Base-by-base conservation (phyloP, 2,113 vertebrate species). In the Malurus melanocephalus region DNA sequence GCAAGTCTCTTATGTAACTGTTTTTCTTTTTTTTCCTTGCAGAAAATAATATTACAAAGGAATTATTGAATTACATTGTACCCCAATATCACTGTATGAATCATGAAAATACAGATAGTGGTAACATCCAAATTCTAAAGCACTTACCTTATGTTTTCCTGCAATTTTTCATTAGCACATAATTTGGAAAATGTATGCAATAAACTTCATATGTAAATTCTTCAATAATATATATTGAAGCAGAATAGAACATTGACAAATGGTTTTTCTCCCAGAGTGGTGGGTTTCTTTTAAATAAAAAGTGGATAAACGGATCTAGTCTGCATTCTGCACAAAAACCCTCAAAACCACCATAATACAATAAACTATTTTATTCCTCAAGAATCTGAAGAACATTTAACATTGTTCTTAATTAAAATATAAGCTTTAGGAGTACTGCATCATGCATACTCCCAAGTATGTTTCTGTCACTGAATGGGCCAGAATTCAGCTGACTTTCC, bases 261-360 rank as follows among this genome's bases (percentile, higher is more conserved):
- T 46, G 1, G 1, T 33, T 33, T 73, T 33, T 1, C 5, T 22
- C 23, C 7, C 2, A 7, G n/a, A 52, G 11, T 38, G 13, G 13
- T 71, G 21, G 13, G 2, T 2, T 12, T 27, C 35, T 72, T 59
- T 66, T 1, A 23, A 43, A 49, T n/a, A 45, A 59, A 69, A 20
- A 57, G 3, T 42, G 7, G 7, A 57, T 35, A 71, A 53, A 66
- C 0, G 2, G 1, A 3, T 66, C 66, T 43, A 27, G 9, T 57
- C 19, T 43, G 19, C 13, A 67, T 92, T 69, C 38, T 59, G n/a
- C 28, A 52, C 8, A 42, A 46, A 73, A 33, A 5, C 2, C 28
- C 7, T 40, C 35, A 30, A 8, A 35, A 48, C 20, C 14, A 49
- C 13, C 12, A 45, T 62, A 59, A 30, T 33, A 23, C 9, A 21